Evolutionary conservation across 1,140 invertebrate genomes (phyloP), one percentile per base, ranked within the genome.

Genomic region (Apis florea): DNA sequence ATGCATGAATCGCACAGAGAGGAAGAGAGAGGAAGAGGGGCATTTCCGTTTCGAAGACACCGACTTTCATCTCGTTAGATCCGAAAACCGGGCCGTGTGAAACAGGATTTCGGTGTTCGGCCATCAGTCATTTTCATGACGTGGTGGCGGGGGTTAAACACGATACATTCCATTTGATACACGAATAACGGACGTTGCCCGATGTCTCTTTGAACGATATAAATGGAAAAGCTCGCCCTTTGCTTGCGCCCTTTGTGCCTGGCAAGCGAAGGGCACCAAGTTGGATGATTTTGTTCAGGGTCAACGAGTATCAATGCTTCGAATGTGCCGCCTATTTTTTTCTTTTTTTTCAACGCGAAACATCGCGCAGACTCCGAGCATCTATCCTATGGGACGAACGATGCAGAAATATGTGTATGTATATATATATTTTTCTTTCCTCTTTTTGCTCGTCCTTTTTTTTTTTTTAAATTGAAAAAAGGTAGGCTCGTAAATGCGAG

Each of bases 121-220:
- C 70, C 63, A 66, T 80, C 79, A 75, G 71, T 80, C 71, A 75
- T 80, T 67, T 40, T 67, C 71, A 67, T n/a, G 63, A 75, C 63
- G 12, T 40, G 51, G 19, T 24, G 53, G 72, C 71, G 31, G 4
- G 31, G 31, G 31, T 6, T 67, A 80, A 80, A 80, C 71, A 80
- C 71, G 63, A 59, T 75, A 58, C 79, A 67, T 75, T 75, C 79
- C 79, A 80, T 80, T 80, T 80, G 63, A 80, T 74, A 19, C 70
- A n/a, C 71, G 71, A 80, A 80, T 80, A 80, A 74, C 79, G 63
- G 61, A 17, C 49, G 49, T 15, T 21, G 53, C 51, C n/a, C 31
- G 66, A 71, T 66, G 40, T 75, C 71, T 58, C 79, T 80, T 80
- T 80, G 71, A 80, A 75, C 71, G 79, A 74, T 80, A 80, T 75